Percentiles rank a stretch among this genome's conserved stretches.
phyloP scores from a whole-genome alignment of 2,797 vertebrate genomes.

The Danio tinwini region DNA sequence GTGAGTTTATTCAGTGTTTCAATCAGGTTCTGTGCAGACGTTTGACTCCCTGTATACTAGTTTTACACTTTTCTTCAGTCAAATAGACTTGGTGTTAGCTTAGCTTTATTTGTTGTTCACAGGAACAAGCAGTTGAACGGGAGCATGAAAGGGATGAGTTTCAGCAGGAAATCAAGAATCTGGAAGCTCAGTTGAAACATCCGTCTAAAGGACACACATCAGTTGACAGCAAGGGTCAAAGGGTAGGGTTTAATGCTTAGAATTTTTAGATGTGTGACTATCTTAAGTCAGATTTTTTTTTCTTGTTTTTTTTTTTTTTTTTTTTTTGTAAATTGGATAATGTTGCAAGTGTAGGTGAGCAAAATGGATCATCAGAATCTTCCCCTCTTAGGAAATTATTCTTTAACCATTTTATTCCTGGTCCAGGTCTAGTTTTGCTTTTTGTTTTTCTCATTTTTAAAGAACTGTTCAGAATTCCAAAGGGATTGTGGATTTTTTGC shows the following conservation, averaged over 20 bases:
- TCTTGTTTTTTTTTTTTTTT: too few relatives aligned
- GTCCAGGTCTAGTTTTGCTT: not conserved
- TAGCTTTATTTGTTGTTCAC: not conserved
- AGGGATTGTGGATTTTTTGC: too few relatives aligned
- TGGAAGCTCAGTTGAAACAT: conserved; percentile 86
- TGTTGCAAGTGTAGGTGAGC: not conserved
- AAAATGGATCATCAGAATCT: not conserved
- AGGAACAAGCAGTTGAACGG: conserved; percentile 96
- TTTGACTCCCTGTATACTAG: not conserved
- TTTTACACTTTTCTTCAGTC: not conserved
- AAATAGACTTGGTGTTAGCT: not conserved
- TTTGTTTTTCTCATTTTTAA: too few relatives aligned
- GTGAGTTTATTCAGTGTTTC: conserved; percentile 70
- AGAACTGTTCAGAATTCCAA: too few relatives aligned
- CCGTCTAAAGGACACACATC: conserved; percentile 67
- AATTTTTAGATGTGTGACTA: not conserved
- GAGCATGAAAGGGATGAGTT: conserved; percentile 98
- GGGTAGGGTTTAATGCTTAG: conserved; percentile 58
- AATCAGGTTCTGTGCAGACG: not conserved
- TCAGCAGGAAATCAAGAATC: conserved; percentile 91
- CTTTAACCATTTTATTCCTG: not conserved
- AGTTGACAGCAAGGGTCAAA: conserved; percentile 70
- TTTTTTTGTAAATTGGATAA: not conserved
- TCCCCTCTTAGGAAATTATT: not conserved
- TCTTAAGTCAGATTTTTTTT: too few relatives aligned